Evolutionary conservation across 1,140 invertebrate species (phyloP).

Genomic region (Pseudomyrmex dendroicus): DNA sequence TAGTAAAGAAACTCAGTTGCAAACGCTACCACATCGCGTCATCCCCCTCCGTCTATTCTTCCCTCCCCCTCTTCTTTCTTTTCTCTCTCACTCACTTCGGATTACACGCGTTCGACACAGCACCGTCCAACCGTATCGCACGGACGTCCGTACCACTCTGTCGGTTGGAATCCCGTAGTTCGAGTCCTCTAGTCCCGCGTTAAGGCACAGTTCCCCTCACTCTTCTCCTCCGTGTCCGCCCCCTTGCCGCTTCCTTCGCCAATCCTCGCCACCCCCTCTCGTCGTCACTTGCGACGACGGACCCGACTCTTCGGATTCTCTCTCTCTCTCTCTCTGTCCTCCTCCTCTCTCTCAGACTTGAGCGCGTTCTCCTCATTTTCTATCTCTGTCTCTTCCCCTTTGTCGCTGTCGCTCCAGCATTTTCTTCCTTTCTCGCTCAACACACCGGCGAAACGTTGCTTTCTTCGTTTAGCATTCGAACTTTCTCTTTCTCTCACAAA

Average conservation of each 20-base stretch:
- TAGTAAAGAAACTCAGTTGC: conserved; percentile 29
- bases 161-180: conserved; percentile 80
- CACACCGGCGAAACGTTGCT: conserved; percentile 3
- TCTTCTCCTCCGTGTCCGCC: conserved; percentile 37
- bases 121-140: conserved; percentile 69
- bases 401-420: conserved; percentile 29
- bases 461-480: conserved; percentile 40
- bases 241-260: conserved; percentile 58
- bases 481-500: conserved; percentile 31
- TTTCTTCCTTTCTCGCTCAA: conserved; percentile 47
- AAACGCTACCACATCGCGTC: conserved; percentile 22
- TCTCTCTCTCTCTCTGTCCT: conserved; percentile 13
- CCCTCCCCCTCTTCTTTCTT: neutral
- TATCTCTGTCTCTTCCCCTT: conserved; percentile 9
- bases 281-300: conserved; percentile 68
- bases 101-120: conserved; percentile 49
- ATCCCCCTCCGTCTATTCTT: conserved; percentile 19
- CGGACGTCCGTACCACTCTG: conserved; percentile 78
- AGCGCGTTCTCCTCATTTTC: conserved; percentile 23
- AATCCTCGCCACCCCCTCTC: conserved; percentile 49
- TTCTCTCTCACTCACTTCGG: conserved; percentile 20
- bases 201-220: conserved; percentile 71
- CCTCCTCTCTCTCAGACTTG: conserved; percentile 31
- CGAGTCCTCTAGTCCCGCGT: conserved; percentile 75
- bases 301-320: conserved; percentile 39